A percentile compares a stretch with the other conserved stretches of the same genome.
These are phyloP conservation scores for Gymnopithys bicolor DNA, from an alignment of 2,797 vertebrate species.

Conservation along the genomic window DNA sequence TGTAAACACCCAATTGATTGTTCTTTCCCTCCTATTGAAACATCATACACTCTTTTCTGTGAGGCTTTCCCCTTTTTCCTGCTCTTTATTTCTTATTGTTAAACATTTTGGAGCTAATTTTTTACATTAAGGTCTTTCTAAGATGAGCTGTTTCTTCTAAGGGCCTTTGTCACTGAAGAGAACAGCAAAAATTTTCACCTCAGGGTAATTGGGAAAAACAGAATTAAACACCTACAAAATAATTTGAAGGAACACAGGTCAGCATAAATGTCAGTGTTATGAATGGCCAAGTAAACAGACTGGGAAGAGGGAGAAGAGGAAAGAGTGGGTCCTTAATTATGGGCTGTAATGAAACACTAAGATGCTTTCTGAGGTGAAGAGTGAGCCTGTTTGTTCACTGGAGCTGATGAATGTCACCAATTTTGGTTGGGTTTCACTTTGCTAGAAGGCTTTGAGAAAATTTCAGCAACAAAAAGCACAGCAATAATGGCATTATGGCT, in stretches of 20 bases:
- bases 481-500: neutral
- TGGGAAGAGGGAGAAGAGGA: neutral
- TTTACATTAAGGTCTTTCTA: neutral
- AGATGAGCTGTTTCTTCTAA: neutral
- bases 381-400: neutral
- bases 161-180: neutral
- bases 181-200: neutral
- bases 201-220: neutral
- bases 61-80: neutral
- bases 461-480: neutral
- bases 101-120: neutral
- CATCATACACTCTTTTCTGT: neutral
- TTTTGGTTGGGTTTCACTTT: conserved; percentile 12
- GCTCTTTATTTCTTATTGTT: neutral
- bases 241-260: neutral
- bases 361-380: neutral
- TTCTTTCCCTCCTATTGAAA: neutral
- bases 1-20: neutral
- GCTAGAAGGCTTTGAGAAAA: conserved; percentile 36
- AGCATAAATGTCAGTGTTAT: neutral
- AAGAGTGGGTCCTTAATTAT: neutral
- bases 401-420: conserved; percentile 27
- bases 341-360: neutral
- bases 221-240: neutral
- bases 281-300: neutral